A percentile compares a stretch with the other conserved stretches of the same genome.
Conservation (phyloP, 2,113 vertebrate genomes). For the Pygoscelis adeliae region DNA sequence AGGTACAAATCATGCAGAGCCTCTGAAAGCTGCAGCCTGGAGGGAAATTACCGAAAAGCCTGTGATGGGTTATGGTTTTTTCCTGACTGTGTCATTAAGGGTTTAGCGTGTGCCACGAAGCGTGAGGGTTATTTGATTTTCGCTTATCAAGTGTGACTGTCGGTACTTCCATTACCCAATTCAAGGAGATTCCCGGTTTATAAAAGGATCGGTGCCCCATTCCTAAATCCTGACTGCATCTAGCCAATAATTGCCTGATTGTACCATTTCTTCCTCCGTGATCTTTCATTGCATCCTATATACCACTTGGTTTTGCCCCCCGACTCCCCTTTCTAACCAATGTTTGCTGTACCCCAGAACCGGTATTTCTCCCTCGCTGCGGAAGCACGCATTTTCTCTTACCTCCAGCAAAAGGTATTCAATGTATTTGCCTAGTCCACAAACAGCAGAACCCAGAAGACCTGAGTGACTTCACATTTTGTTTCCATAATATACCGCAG, state of each 20-base stretch:
- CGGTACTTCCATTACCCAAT: rapidly evolving
- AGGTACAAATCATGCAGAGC: not conserved
- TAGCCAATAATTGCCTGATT: not conserved
- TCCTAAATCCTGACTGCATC: not conserved
- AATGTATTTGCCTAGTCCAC: not conserved
- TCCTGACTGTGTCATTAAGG: not conserved
- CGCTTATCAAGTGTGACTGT: not conserved
- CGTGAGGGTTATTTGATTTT: not conserved
- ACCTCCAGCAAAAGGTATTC: not conserved
- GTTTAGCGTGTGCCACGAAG: rapidly evolving
- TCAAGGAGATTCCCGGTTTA: not conserved
- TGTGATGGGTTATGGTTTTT: not conserved
- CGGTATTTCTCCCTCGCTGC: rapidly evolving
- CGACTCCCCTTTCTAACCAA: not conserved
- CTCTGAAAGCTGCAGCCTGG: not conserved
- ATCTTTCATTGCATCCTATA: not conserved
- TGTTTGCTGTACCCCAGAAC: not conserved
- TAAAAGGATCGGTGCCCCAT: not conserved
- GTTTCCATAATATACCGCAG: not conserved
- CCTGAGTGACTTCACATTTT: not conserved
- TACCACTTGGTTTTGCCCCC: not conserved
- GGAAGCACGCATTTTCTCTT: not conserved
- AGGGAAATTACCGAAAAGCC: not conserved
- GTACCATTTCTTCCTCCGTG: rapidly evolving
- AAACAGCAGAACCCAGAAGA: not conserved